Conservation (phyloP, 2,888 invertebrate genomes). For the Ectemnius lituratus region DNA sequence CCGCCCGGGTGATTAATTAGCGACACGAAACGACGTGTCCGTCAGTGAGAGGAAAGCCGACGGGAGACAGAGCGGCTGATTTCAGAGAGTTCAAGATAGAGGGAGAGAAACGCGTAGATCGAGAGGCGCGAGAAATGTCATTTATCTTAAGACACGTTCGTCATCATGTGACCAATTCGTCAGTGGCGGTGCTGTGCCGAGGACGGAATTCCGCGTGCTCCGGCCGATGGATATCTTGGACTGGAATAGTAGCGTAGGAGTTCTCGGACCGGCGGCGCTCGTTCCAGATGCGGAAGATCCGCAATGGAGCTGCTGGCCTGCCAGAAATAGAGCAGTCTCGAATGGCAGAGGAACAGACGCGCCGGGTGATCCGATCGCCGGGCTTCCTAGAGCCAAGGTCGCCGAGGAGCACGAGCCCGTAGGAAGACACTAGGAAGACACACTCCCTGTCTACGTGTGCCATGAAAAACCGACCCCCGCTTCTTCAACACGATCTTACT, state of each 20-base stretch:
- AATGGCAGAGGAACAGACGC: background rate
- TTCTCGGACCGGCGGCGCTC: no score
- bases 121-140: constrained; percentile 17
- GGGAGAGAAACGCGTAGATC: no score
- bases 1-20: constrained; percentile 40
- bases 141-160: constrained; percentile 41
- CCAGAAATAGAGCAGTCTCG: constrained; percentile 6
- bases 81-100: no score
- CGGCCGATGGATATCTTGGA: constrained; percentile 28
- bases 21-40: constrained; percentile 24
- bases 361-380: no score
- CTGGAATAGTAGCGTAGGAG: background rate
- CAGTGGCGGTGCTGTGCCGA: background rate
- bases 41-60: constrained; percentile 30
- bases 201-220: constrained; percentile 31
- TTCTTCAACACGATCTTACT: no score
- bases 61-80: background rate
- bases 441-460: no score
- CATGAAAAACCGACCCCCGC: no score
- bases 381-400: no score
- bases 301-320: no score
- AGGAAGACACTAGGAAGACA: constrained; percentile 1
- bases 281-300: no score
- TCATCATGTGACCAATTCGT: constrained; percentile 34
- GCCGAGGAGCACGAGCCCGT: no score